A percentile compares a stretch with the other conserved stretches of the same genome.
Evolutionary conservation across 1,140 invertebrate species (phyloP).

Genomic region (Teleogryllus occipitalis): DNA sequence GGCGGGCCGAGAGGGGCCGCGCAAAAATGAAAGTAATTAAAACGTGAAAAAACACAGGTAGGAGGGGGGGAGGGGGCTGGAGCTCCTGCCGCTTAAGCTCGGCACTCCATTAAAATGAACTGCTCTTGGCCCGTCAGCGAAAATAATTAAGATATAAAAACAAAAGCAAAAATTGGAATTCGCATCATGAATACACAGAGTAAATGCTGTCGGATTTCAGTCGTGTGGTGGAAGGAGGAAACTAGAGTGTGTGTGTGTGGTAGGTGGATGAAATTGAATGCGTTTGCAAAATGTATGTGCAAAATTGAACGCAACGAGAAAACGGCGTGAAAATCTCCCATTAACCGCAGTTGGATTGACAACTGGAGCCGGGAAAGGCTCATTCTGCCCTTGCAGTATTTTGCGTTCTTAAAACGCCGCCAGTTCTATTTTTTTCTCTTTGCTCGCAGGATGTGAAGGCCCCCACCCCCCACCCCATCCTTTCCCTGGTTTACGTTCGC

Average conservation of each 20-base stretch:
- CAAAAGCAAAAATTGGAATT: background rate
- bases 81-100: background rate
- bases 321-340: background rate
- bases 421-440: too few relatives aligned
- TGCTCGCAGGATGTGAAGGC: too few relatives aligned
- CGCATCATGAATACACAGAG: background rate
- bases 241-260: background rate
- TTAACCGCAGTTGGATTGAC: background rate
- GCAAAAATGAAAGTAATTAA: background rate
- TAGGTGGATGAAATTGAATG: background rate
- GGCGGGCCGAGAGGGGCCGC: background rate
- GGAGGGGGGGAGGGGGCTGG: background rate
- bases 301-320: background rate
- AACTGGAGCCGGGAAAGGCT: too few relatives aligned
- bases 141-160: slow-evolving; percentile 3
- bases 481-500: too few relatives aligned
- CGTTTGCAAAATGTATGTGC: background rate
- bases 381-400: too few relatives aligned
- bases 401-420: too few relatives aligned
- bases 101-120: slow-evolving; percentile 1
- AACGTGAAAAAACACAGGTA: background rate
- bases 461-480: too few relatives aligned
- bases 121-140: background rate
- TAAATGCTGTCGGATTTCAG: background rate
- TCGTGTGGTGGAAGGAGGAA: background rate